These are phyloP conservation scores for Encarsia formosa DNA, from an alignment of 2,888 invertebrate genomes.

Conservation along the genomic window DNA sequence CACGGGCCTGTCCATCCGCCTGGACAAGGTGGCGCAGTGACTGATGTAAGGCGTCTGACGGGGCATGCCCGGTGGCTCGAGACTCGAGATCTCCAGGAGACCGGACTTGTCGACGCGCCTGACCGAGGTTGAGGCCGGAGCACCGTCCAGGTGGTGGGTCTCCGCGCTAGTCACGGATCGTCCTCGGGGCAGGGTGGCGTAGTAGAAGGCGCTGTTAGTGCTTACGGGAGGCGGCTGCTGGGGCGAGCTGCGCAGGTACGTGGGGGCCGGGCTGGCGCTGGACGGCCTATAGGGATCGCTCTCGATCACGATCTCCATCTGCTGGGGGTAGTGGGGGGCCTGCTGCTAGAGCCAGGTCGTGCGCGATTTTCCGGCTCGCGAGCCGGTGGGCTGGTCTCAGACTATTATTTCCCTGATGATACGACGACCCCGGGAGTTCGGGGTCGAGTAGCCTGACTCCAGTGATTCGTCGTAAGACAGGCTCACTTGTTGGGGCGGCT, in stretches of 20 bases:
- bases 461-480: conserved; percentile 90
- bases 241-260: conserved; percentile 25
- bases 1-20: conserved; percentile 41
- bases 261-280: conserved; percentile 23
- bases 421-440: conserved; percentile 85
- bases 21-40: conserved; percentile 31
- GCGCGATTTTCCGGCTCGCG: conserved; percentile 48
- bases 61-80: conserved; percentile 26
- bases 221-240: conserved; percentile 17
- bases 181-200: conserved; percentile 36
- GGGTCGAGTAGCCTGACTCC: conserved; percentile 91
- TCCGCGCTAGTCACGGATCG: conserved; percentile 20
- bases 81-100: conserved; percentile 40
- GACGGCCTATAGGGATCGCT: conserved; percentile 33
- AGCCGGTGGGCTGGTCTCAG: conserved; percentile 56
- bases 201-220: conserved; percentile 28
- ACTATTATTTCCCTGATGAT: conserved; percentile 95
- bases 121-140: conserved; percentile 34
- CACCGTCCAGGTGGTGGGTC: conserved; percentile 30
- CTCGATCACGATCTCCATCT: conserved; percentile 49
- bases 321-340: conserved; percentile 42
- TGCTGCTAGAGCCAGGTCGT: conserved; percentile 52
- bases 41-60: conserved; percentile 26
- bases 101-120: conserved; percentile 46
- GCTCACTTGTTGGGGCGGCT: conserved; percentile 81